phyloP scores from a whole-genome alignment of 1,140 invertebrate species.

The Trichoplusia ni region DNA sequence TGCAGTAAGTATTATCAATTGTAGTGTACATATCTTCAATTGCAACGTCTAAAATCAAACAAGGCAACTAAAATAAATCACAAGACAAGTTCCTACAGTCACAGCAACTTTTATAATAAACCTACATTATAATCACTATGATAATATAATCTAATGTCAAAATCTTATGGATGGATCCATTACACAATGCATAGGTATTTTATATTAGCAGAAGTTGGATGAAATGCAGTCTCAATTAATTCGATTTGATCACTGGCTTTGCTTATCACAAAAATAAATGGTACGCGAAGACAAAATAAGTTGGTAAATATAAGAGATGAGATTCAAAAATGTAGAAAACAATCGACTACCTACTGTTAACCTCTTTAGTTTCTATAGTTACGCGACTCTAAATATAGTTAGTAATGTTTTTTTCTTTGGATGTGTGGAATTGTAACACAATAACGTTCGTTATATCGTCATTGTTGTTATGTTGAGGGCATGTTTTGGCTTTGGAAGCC shows the following conservation, averaged over 20 bases:
- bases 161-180: conserved; percentile 69
- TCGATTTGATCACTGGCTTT: conserved; percentile 61
- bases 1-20: no score
- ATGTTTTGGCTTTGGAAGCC: conserved; percentile 62
- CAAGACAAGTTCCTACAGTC: conserved; percentile 39
- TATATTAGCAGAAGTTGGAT: conserved; percentile 56
- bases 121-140: conserved; percentile 37
- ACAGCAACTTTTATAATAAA: conserved; percentile 40
- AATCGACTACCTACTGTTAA: conserved; percentile 17
- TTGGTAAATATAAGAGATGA: conserved; percentile 34
- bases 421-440: conserved; percentile 47
- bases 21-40: no score
- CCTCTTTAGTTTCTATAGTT: conserved; percentile 22
- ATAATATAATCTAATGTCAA: conserved; percentile 48
- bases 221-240: conserved; percentile 53
- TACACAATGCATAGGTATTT: conserved; percentile 48
- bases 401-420: conserved; percentile 60
- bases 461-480: conserved; percentile 68
- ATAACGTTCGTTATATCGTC: conserved; percentile 25
- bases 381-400: conserved; percentile 31
- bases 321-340: conserved; percentile 41
- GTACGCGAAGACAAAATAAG: conserved; percentile 14
- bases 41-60: conserved; percentile 19
- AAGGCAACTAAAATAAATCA: conserved; percentile 33
- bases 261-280: conserved; percentile 55